Evolutionary conservation across 2,888 invertebrate genomes (phyloP).

Genomic region (Megaustenia siamemsis): DNA sequence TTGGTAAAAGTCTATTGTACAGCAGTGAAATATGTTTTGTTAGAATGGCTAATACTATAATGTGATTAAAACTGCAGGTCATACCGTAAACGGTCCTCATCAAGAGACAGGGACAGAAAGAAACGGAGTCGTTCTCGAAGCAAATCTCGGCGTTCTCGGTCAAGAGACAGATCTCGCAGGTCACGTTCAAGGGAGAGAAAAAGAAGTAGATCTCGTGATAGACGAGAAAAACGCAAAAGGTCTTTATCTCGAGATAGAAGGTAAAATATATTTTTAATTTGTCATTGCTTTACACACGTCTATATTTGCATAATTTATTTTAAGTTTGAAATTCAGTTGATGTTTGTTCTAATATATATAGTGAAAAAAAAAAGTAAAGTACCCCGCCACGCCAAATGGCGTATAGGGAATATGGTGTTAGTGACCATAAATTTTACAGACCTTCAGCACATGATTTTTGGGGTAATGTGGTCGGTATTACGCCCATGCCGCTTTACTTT

Average conservation of each 20-base stretch:
- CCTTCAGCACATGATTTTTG: too few relatives aligned
- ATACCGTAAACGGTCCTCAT: constrained; percentile 66
- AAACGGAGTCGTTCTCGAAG: constrained; percentile 61
- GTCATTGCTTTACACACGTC: constrained; percentile 26
- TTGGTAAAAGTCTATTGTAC: too few relatives aligned
- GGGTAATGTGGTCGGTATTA: too few relatives aligned
- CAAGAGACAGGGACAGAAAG: constrained; percentile 65
- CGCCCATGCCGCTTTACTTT: too few relatives aligned
- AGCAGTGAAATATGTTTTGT: too few relatives aligned
- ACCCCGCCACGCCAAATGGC: too few relatives aligned
- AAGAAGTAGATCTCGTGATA: constrained; percentile 64
- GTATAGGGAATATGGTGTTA: too few relatives aligned
- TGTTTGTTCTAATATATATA: too few relatives aligned
- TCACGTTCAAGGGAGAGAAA: constrained; percentile 71
- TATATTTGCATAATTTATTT: neutral
- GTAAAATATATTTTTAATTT: constrained; percentile 22
- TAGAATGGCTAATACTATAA: neutral
- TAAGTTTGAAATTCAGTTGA: neutral
- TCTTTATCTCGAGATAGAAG: constrained; percentile 67
- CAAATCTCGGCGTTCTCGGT: constrained; percentile 64
- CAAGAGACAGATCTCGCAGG: constrained; percentile 59
- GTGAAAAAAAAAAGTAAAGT: too few relatives aligned
- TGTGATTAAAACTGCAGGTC: constrained; percentile 61
- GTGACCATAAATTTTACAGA: too few relatives aligned
- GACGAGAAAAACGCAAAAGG: constrained; percentile 60